A percentile compares a stretch with the other conserved stretches of the same genome.
Conservation (phyloP, 2,113 vertebrate genomes). For the Penelope pileata region DNA sequence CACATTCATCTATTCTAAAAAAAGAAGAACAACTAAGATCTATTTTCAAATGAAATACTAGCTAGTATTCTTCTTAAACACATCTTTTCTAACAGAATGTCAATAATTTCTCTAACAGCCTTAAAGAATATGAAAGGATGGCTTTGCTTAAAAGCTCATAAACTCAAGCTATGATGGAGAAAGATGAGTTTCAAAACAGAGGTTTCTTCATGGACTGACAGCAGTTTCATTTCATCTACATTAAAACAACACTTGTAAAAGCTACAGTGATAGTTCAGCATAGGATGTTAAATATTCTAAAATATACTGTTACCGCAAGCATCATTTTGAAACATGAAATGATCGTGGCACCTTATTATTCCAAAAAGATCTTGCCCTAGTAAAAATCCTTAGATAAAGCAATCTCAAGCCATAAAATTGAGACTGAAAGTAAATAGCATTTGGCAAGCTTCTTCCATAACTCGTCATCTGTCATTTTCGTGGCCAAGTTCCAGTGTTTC, state of each 20-base stretch:
- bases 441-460: not conserved
- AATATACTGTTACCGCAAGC: not conserved
- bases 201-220: not conserved
- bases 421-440: not conserved
- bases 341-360: not conserved
- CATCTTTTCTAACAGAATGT: not conserved
- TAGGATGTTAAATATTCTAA: not conserved
- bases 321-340: not conserved
- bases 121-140: not conserved
- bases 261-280: not conserved
- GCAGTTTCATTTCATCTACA: not conserved
- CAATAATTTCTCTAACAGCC: not conserved
- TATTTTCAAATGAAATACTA: not conserved
- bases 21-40: not conserved
- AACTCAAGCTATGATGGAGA: not conserved
- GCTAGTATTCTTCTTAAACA: not conserved
- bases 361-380: not conserved
- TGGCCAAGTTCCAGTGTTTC: not conserved
- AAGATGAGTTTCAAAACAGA: not conserved
- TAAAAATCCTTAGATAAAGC: not conserved
- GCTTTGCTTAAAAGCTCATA: not conserved
- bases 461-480: not conserved
- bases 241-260: not conserved
- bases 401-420: not conserved
- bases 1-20: not conserved